Conservation (phyloP, 2,888 invertebrate species). For the Plusia festucae region DNA sequence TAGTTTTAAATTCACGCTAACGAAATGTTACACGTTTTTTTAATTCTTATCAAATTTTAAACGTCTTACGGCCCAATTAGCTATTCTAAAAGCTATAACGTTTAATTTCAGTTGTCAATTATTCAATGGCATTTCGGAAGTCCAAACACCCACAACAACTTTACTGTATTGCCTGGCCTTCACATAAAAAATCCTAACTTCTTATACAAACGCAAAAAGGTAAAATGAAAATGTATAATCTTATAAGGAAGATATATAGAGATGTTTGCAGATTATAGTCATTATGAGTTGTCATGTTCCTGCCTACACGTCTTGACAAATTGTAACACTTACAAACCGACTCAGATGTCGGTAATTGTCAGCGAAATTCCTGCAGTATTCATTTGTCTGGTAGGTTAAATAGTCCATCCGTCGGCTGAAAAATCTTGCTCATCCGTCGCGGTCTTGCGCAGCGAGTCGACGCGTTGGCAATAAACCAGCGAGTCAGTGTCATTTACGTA, state of each 20-base stretch:
- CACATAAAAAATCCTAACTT: background rate
- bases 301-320: background rate
- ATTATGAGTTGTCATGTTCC: background rate
- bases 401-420: background rate
- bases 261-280: background rate
- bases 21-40: conserved; percentile 7
- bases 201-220: too few species aligned
- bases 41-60: conserved; percentile 21
- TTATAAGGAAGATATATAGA: background rate
- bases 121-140: background rate
- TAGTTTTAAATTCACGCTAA: conserved; percentile 10
- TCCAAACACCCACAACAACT: background rate
- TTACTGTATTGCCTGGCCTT: background rate
- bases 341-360: background rate
- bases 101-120: conserved; percentile 10
- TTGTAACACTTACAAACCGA: background rate
- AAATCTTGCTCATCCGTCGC: background rate
- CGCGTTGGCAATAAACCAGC: conserved; percentile 8
- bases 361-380: background rate
- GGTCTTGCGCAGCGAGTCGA: conserved; percentile 2
- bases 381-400: background rate
- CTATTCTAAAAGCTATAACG: conserved; percentile 1
- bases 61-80: conserved; percentile 28
- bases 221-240: too few species aligned
- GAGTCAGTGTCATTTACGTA: conserved; percentile 3